These are phyloP conservation scores for Thera britannica DNA, from an alignment of 2,888 invertebrate genomes.

Conservation along the genomic window DNA sequence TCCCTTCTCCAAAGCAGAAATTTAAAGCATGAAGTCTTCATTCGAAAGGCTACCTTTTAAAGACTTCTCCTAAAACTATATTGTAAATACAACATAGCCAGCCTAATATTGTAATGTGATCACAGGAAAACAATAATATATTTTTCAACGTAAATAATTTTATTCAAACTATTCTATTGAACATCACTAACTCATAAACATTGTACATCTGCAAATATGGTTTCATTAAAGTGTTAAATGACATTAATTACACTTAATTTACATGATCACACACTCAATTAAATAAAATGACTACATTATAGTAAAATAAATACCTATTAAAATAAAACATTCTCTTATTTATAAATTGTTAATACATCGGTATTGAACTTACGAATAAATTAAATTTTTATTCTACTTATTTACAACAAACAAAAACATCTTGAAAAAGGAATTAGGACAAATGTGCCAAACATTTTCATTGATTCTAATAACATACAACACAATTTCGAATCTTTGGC, in stretches of 20 bases:
- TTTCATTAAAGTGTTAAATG: slow-evolving; percentile 60
- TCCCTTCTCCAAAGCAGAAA: no score
- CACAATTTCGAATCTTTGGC: slow-evolving; percentile 43
- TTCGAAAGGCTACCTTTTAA: no score
- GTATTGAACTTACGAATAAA: slow-evolving; percentile 66
- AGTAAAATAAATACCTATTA: slow-evolving; percentile 79
- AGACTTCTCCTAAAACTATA: not conserved
- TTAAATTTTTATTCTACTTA: slow-evolving; percentile 64
- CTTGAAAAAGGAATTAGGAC: slow-evolving; percentile 54
- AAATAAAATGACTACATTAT: slow-evolving; percentile 74
- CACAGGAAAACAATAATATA: slow-evolving; percentile 66
- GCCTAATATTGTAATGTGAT: not conserved
- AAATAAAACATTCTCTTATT: slow-evolving; percentile 70
- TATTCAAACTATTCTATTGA: slow-evolving; percentile 85
- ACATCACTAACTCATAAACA: slow-evolving; percentile 85
- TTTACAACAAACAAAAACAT: slow-evolving; percentile 55
- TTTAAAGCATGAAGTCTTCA: no score
- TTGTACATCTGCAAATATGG: slow-evolving; percentile 85
- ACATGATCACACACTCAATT: slow-evolving; percentile 74
- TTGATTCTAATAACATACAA: slow-evolving; percentile 24
- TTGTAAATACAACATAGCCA: not conserved
- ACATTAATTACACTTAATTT: slow-evolving; percentile 73
- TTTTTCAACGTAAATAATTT: slow-evolving; percentile 85
- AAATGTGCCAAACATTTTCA: slow-evolving; percentile 41
- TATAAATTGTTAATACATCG: slow-evolving; percentile 74